Evolutionary conservation across 2,113 vertebrate genomes (phyloP).

Genomic region (Xerus inauris): DNA sequence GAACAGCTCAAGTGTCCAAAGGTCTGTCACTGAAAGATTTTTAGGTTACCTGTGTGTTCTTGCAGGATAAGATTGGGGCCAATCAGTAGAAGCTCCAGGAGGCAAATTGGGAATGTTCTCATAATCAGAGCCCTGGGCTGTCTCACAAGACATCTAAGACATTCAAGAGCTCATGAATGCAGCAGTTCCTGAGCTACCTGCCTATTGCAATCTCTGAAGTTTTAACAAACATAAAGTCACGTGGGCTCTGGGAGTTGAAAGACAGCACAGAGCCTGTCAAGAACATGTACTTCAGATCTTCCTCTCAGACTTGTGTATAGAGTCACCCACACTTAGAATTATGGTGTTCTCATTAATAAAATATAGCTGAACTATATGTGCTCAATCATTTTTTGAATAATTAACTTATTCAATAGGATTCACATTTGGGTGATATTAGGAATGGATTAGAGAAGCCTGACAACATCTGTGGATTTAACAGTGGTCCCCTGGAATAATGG

Average conservation of each 20-base stretch:
- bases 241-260: not conserved
- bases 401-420: not conserved
- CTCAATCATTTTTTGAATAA: not conserved
- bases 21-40: not conserved
- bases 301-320: not conserved
- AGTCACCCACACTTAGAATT: not conserved
- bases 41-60: not conserved
- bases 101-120: not conserved
- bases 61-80: not conserved
- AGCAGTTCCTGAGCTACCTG: not conserved
- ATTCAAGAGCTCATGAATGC: not conserved
- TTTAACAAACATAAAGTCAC: not conserved
- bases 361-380: not conserved
- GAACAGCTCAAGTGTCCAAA: not conserved
- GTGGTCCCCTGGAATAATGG: not conserved
- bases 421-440: not conserved
- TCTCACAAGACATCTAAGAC: not conserved
- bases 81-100: not conserved
- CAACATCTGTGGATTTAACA: not conserved
- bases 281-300: not conserved
- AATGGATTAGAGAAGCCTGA: conserved; percentile 31
- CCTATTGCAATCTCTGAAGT: not conserved
- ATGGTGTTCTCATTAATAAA: not conserved
- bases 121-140: not conserved
- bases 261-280: not conserved